phyloP scores from a whole-genome alignment of 2,797 vertebrate genomes.

The Periparus ater region DNA sequence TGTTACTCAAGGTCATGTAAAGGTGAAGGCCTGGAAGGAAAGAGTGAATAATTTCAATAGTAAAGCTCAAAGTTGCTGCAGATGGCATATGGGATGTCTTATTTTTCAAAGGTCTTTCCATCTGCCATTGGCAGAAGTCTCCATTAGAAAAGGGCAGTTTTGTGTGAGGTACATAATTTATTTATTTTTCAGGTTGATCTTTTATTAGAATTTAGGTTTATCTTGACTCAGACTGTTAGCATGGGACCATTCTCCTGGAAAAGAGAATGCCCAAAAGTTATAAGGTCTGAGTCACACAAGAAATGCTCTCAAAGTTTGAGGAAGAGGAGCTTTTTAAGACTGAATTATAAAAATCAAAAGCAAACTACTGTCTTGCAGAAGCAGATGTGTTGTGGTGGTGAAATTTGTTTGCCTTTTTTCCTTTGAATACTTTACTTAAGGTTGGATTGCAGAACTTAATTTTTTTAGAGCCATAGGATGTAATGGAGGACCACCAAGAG shows the following conservation, averaged over 20 bases:
- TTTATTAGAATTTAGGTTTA: conserved; percentile 5
- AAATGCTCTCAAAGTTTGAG: neutral
- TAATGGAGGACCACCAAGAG: neutral
- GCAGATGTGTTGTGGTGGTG: neutral
- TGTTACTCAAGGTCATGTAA: conserved; percentile 45
- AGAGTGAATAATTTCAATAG: conserved; percentile 21
- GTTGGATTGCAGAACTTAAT: neutral
- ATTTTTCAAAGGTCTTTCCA: conserved; percentile 64
- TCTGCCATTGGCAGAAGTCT: conserved; percentile 63
- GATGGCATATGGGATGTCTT: conserved; percentile 38
- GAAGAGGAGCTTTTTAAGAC: neutral
- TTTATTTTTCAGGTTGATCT: neutral
- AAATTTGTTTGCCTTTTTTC: neutral
- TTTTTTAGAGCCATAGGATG: neutral
- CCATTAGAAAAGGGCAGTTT: conserved; percentile 51
- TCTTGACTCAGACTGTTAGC: neutral
- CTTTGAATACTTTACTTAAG: neutral
- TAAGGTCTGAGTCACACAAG: neutral
- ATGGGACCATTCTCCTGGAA: neutral
- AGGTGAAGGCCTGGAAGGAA: conserved; percentile 35
- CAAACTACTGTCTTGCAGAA: neutral
- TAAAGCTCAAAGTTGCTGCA: neutral
- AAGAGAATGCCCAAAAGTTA: neutral
- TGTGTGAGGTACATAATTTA: neutral
- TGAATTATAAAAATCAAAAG: neutral